Percentiles rank a stretch among this genome's conserved stretches.
Conservation (phyloP, 2,888 invertebrate species). For the Sinelater perroti region DNA sequence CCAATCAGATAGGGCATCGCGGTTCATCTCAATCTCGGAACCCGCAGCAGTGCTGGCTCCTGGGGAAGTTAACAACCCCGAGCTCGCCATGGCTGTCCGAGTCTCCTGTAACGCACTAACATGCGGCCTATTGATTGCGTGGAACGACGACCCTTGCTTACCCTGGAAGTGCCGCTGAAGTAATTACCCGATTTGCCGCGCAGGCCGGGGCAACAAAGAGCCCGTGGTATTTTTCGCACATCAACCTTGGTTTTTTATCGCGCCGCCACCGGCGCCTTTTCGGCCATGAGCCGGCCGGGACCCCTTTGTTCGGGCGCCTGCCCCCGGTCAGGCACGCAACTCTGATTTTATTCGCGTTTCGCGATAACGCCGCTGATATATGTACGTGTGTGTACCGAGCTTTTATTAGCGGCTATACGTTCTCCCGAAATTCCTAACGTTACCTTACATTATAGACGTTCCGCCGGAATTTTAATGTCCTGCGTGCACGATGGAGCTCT, state of each 20-base stretch:
- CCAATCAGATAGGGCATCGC: conserved; percentile 12
- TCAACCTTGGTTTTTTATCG: neutral
- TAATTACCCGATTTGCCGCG: conserved; percentile 3
- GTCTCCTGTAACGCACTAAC: conserved; percentile 1
- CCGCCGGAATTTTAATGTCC: conserved; percentile 2
- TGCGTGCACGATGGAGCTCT: neutral
- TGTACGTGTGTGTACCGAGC: conserved; percentile 1
- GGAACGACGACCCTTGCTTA: conserved; percentile 12
- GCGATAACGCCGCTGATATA: conserved; percentile 2
- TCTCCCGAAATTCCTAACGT: conserved; percentile 1
- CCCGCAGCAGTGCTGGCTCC: too few species aligned
- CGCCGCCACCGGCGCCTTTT: neutral
- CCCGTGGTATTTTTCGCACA: neutral
- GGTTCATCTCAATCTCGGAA: conserved; percentile 1
- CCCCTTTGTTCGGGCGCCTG: neutral
- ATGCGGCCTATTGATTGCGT: conserved; percentile 4
- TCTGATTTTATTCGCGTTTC: conserved; percentile 1
- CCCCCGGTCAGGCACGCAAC: neutral
- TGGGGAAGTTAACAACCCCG: conserved; percentile 11
- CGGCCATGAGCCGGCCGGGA: neutral
- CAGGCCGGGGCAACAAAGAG: neutral
- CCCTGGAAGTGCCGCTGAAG: neutral
- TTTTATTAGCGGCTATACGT: conserved; percentile 1
- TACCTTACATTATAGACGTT: conserved; percentile 3
- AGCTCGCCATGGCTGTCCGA: neutral